These are phyloP conservation scores for Oligia fasciuncula DNA, from an alignment of 2,888 invertebrate genomes.

Conservation along the genomic window DNA sequence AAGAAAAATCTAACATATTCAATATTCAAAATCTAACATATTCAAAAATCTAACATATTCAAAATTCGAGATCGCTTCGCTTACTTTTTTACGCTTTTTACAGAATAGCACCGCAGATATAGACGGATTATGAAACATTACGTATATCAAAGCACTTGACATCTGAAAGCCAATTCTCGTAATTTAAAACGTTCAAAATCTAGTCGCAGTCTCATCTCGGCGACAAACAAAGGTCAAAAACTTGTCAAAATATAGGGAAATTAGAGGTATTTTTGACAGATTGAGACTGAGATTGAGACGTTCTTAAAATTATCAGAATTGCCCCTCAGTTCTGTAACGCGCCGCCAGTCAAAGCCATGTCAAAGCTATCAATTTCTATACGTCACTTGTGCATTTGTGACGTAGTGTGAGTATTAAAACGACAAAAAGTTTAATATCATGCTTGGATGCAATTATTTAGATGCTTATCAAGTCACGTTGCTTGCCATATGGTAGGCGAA, in stretches of 20 bases:
- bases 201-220: too few relatives aligned
- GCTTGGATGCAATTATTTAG: not conserved
- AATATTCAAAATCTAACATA: not conserved
- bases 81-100: too few relatives aligned
- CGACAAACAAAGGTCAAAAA: too few relatives aligned
- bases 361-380: not conserved
- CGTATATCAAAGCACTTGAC: too few relatives aligned
- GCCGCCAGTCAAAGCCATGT: not conserved
- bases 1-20: not conserved
- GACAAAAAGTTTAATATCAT: not conserved
- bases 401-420: not conserved
- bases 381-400: not conserved
- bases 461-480: constrained; percentile 13
- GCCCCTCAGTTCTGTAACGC: not conserved
- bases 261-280: too few relatives aligned
- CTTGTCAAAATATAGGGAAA: too few relatives aligned
- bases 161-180: too few relatives aligned
- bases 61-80: not conserved
- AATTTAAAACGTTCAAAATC: too few relatives aligned
- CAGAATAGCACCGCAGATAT: too few relatives aligned
- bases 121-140: too few relatives aligned
- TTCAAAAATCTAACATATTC: not conserved
- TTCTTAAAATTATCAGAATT: too few relatives aligned
- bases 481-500: not conserved
- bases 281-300: too few relatives aligned